phyloP scores from a whole-genome alignment of 2,888 invertebrate species.

The Lithophane leautieri region DNA sequence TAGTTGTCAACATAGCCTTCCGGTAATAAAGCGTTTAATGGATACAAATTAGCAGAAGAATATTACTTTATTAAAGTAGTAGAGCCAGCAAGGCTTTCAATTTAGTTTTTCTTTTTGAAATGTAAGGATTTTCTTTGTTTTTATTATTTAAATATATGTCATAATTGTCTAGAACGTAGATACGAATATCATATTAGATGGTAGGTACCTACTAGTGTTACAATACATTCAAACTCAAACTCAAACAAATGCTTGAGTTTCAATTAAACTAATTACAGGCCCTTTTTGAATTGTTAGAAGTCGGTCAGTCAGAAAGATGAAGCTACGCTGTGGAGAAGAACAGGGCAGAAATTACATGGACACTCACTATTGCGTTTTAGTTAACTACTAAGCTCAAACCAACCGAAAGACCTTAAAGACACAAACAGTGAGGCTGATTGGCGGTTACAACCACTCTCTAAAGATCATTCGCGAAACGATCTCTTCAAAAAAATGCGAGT shows the following conservation, averaged over 20 bases:
- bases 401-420: background rate
- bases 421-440: background rate
- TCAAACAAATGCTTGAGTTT: too few relatives aligned
- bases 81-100: background rate
- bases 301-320: too few relatives aligned
- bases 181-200: background rate
- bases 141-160: background rate
- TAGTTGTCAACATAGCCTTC: constrained; percentile 42
- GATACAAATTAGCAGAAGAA: constrained; percentile 16
- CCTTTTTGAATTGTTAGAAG: too few relatives aligned
- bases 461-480: constrained; percentile 61
- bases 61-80: background rate
- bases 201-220: background rate
- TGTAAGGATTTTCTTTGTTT: background rate
- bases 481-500: constrained; percentile 73
- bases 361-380: background rate
- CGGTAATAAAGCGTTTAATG: constrained; percentile 25
- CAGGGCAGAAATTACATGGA: too few relatives aligned
- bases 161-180: background rate
- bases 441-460: constrained; percentile 68
- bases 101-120: background rate
- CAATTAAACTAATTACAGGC: too few relatives aligned
- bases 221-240: background rate
- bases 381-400: background rate
- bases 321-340: too few relatives aligned